Percentiles rank a stretch among this genome's conserved stretches.
These are phyloP conservation scores for Todiramphus saurophagus DNA, from an alignment of 2,113 vertebrate species.

Conservation along the genomic window DNA sequence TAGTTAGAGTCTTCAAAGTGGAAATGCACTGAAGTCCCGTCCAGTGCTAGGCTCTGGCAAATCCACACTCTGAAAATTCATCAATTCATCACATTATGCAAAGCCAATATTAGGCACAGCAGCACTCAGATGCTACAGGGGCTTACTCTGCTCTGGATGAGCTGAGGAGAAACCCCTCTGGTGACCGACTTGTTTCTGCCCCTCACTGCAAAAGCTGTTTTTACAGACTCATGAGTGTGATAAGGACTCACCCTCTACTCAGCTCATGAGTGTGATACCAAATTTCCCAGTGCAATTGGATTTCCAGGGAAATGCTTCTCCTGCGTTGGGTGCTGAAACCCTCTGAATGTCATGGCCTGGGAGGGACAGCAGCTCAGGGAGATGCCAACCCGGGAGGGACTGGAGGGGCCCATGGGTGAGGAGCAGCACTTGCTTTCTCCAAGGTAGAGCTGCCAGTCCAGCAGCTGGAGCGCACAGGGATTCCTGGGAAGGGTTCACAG, in stretches of 20 bases:
- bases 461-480: neutral
- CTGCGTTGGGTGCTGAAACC: neutral
- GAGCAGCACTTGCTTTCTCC: neutral
- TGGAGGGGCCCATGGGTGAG: neutral
- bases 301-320: neutral
- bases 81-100: slow-evolving; percentile 36
- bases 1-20: neutral
- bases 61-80: neutral
- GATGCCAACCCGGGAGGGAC: neutral
- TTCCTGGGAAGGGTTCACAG: neutral
- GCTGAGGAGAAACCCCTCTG: neutral
- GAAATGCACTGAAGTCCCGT: neutral
- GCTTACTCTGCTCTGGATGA: neutral
- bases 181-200: neutral
- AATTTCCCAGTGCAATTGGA: neutral
- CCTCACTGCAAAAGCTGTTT: neutral
- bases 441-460: neutral
- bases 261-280: neutral
- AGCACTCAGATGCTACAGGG: neutral
- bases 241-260: neutral
- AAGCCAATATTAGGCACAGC: neutral
- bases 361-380: neutral
- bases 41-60: neutral
- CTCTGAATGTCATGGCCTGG: neutral
- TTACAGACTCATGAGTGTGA: neutral